These are phyloP conservation scores for Megalops atlanticus DNA, from an alignment of 2,113 vertebrate genomes.

Conservation along the genomic window DNA sequence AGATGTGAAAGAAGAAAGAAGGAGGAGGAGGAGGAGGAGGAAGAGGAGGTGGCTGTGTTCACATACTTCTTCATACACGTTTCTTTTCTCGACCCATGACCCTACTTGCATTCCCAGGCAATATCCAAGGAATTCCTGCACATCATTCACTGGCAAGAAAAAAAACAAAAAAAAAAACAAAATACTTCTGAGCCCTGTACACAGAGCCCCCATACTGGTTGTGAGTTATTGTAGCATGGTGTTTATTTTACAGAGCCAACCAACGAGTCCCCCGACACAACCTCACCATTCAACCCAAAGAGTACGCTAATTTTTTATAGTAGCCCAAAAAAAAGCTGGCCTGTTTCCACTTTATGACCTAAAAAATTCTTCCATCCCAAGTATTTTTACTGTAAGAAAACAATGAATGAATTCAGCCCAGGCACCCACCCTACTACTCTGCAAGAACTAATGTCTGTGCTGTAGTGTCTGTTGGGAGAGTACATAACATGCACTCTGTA, in stretches of 20 bases:
- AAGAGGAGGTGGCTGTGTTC: not conserved
- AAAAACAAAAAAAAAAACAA: not conserved
- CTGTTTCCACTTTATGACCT: no score
- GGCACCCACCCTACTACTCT: no score
- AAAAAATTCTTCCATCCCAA: no score
- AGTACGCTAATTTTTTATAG: not conserved
- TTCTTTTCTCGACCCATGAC: conserved; percentile 28
- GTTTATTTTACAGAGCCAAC: not conserved
- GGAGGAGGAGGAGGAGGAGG: not conserved
- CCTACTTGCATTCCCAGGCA: conserved; percentile 42
- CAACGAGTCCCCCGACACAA: not conserved
- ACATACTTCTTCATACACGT: conserved; percentile 5
- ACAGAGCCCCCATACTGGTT: not conserved
- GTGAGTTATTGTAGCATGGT: not conserved
- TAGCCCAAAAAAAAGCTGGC: no score
- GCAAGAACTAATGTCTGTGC: no score
- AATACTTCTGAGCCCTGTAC: conserved; percentile 14
- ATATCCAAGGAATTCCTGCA: conserved; percentile 39
- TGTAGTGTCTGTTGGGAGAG: no score
- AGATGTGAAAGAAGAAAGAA: not conserved
- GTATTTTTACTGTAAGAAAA: no score
- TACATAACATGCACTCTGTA: no score
- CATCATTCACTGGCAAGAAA: conserved; percentile 30
- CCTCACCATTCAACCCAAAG: not conserved
- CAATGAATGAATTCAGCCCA: no score